Evolutionary conservation across 2,888 invertebrate genomes (phyloP).

Genomic region (Uloborus plumipes): DNA sequence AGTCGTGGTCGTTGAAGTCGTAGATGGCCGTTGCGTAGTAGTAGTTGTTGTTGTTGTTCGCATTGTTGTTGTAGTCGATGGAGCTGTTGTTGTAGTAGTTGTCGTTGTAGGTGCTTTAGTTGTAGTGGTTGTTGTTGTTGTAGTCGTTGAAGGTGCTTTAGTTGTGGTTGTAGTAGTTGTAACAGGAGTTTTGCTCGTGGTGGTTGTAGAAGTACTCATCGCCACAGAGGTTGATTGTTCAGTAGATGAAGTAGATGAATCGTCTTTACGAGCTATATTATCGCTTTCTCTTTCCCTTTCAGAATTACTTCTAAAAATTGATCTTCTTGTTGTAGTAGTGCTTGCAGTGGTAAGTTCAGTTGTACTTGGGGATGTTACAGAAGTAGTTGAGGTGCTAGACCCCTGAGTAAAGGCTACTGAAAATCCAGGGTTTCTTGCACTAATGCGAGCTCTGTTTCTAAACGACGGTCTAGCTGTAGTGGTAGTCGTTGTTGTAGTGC

Average conservation of each 20-base stretch:
- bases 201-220: constrained; percentile 15
- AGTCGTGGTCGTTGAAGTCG: constrained; percentile 32
- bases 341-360: constrained; percentile 16
- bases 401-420: constrained; percentile 54
- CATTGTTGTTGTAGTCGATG: constrained; percentile 32
- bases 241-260: constrained; percentile 6
- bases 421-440: constrained; percentile 52
- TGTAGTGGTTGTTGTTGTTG: constrained; percentile 5
- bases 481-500: constrained; percentile 32
- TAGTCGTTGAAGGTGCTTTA: constrained; percentile 8
- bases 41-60: constrained; percentile 25
- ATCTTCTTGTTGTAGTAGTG: constrained; percentile 32
- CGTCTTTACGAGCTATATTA: constrained; percentile 30
- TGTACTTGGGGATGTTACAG: constrained; percentile 16
- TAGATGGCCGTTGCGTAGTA: constrained; percentile 12
- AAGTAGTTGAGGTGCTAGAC: constrained; percentile 35
- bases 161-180: constrained; percentile 27
- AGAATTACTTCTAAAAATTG: constrained; percentile 30
- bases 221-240: neutral
- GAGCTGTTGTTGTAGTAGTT: constrained; percentile 22
- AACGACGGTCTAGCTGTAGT: constrained; percentile 10
- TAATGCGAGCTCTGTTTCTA: constrained; percentile 30
- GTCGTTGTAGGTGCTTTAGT: constrained; percentile 36
- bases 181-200: constrained; percentile 15
- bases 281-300: constrained; percentile 47